Percentiles rank a stretch among this genome's conserved stretches.
Conservation (phyloP, 1,140 invertebrate species). For the Hypsibius dujardini region DNA sequence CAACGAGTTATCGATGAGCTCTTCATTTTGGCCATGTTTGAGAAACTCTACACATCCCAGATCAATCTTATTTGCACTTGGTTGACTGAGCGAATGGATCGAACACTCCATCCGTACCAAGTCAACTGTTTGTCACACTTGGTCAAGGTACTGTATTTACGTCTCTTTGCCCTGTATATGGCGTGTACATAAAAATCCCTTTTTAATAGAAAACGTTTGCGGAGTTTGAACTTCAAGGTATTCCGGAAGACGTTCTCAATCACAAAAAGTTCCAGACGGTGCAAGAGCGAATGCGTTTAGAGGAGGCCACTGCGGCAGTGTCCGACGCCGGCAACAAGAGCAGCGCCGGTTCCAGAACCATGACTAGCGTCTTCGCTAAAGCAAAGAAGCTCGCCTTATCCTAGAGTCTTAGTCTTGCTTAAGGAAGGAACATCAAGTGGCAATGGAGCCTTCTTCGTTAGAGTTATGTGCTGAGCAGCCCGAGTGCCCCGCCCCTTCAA, state of each 20-base stretch:
- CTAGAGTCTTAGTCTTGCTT: neutral
- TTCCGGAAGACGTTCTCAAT: constrained; percentile 93
- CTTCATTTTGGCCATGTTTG: constrained; percentile 90
- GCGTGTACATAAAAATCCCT: constrained; percentile 15
- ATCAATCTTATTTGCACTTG: constrained; percentile 83
- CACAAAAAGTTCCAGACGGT: constrained; percentile 87
- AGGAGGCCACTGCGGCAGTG: constrained; percentile 80
- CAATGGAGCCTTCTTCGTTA: too few relatives aligned
- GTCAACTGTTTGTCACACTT: constrained; percentile 89
- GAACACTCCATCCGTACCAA: constrained; percentile 86
- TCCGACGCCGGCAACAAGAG: constrained; percentile 49
- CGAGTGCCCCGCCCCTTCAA: too few relatives aligned
- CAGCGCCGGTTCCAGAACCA: neutral
- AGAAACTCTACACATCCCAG: constrained; percentile 90
- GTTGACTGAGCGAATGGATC: constrained; percentile 78
- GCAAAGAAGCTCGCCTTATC: constrained; percentile 11
- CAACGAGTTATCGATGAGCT: constrained; percentile 91
- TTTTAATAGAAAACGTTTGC: constrained; percentile 81
- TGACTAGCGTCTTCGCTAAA: neutral
- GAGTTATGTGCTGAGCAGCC: too few relatives aligned
- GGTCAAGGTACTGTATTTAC: constrained; percentile 49
- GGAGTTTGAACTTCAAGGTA: constrained; percentile 95
- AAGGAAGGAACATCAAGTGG: too few relatives aligned
- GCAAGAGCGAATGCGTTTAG: constrained; percentile 77
- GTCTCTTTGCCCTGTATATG: too few relatives aligned